Conservation (phyloP, 2,888 invertebrate species). For the Tholera decimalis region DNA sequence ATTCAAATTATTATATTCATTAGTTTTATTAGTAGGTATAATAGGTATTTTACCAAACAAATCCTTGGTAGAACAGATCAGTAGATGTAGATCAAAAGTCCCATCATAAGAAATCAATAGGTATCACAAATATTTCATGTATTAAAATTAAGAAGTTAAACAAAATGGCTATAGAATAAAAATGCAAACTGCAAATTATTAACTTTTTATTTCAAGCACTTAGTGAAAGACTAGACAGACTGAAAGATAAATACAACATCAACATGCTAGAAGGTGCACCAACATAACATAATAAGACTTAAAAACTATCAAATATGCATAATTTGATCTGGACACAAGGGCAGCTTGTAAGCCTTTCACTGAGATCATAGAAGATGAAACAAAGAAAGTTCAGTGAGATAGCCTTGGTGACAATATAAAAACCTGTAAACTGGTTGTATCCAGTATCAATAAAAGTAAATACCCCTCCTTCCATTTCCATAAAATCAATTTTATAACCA, state of each 20-base stretch:
- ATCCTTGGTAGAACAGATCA: too few species aligned
- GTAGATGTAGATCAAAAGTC: too few species aligned
- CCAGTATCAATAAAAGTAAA: slow-evolving; percentile 49
- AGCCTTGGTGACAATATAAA: background rate
- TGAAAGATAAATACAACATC: slow-evolving; percentile 56
- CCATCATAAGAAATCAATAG: background rate
- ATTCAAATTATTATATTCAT: too few species aligned
- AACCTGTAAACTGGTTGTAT: background rate
- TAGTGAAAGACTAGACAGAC: slow-evolving; percentile 68
- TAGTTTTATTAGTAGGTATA: too few species aligned
- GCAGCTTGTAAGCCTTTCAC: slow-evolving; percentile 2
- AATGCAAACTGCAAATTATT: slow-evolving; percentile 41
- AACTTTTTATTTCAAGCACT: slow-evolving; percentile 70
- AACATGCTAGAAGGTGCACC: slow-evolving; percentile 64
- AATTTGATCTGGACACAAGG: background rate
- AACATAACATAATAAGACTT: slow-evolving; percentile 62
- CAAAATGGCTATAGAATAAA: slow-evolving; percentile 25
- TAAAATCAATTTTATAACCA: slow-evolving; percentile 45
- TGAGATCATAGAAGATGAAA: background rate
- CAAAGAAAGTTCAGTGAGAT: background rate
- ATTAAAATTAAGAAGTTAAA: too few species aligned
- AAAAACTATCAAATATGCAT: slow-evolving; percentile 67
- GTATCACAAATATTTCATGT: too few species aligned
- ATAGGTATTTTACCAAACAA: too few species aligned
- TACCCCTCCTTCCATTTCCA: slow-evolving; percentile 34